A percentile compares a stretch with the other conserved stretches of the same genome.
Conservation (phyloP, 2,113 vertebrate species). For the Cephalopholis sonnerati region DNA sequence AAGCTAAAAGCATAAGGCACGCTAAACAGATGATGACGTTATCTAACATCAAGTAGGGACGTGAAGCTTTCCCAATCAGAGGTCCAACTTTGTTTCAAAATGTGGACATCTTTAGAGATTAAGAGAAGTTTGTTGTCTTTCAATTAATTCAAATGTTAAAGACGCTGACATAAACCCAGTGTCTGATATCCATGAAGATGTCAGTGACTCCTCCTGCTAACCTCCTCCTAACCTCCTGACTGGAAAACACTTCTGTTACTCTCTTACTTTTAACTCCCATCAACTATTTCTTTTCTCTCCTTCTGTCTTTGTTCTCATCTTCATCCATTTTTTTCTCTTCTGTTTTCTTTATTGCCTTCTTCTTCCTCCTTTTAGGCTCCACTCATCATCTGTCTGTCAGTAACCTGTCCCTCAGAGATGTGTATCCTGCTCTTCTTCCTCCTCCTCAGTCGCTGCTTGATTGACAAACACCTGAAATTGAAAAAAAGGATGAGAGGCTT, state of each 20-base stretch:
- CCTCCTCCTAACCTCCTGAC: slow-evolving; percentile 14
- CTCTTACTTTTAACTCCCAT: background rate
- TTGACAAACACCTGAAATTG: slow-evolving; percentile 88
- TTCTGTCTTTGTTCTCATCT: background rate
- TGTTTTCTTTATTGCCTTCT: background rate
- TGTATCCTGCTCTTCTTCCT: slow-evolving; percentile 95
- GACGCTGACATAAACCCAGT: background rate
- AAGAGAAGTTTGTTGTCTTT: background rate
- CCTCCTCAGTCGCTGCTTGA: slow-evolving; percentile 90
- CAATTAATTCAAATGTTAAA: background rate
- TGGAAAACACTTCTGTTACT: slow-evolving; percentile 14
- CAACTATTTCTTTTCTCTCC: background rate
- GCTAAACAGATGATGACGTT: slow-evolving; percentile 24
- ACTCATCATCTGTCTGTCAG: slow-evolving; percentile 19
- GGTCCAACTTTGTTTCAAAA: background rate
- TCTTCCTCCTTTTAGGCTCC: background rate
- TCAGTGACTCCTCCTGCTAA: slow-evolving; percentile 48
- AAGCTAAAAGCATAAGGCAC: slow-evolving; percentile 58
- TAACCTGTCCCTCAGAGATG: slow-evolving; percentile 89
- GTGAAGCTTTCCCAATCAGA: background rate
- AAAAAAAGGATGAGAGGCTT: background rate
- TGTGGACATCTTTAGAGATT: background rate
- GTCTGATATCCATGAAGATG: slow-evolving; percentile 18
- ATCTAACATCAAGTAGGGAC: background rate
- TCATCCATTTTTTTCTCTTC: background rate